phyloP scores from a whole-genome alignment of 2,113 vertebrate genomes.

The Pelecanus crispus region DNA sequence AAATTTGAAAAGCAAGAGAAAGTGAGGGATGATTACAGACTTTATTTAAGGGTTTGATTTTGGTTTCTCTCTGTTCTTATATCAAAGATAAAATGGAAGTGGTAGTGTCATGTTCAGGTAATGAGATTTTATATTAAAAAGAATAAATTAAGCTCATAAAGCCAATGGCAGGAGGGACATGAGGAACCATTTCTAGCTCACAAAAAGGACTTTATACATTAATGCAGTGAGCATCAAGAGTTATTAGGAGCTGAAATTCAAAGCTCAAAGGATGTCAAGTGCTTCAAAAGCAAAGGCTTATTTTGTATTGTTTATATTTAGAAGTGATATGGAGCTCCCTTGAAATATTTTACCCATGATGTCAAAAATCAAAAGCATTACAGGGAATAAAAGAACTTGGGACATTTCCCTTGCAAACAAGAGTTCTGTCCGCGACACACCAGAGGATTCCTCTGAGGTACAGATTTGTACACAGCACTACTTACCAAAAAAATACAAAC shows the following conservation, averaged over 20 bases:
- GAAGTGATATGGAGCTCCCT: slow-evolving; percentile 51
- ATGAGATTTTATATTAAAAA: slow-evolving; percentile 90
- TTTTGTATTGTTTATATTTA: slow-evolving; percentile 54
- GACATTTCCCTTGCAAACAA: slow-evolving; percentile 61
- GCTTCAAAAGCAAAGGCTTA: slow-evolving; percentile 57
- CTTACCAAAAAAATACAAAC: slow-evolving; percentile 48
- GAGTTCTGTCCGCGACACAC: slow-evolving; percentile 36
- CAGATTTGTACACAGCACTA: slow-evolving; percentile 40
- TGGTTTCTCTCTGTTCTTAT: slow-evolving; percentile 86
- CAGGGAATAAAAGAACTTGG: background rate
- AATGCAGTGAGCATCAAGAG: slow-evolving; percentile 50
- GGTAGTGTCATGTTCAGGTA: slow-evolving; percentile 81
- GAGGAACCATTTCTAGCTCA: slow-evolving; percentile 57
- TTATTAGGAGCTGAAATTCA: slow-evolving; percentile 58
- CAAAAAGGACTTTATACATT: slow-evolving; percentile 66
- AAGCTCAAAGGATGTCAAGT: slow-evolving; percentile 60
- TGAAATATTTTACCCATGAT: slow-evolving; percentile 60
- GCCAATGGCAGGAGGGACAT: slow-evolving; percentile 63
- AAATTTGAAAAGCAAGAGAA: slow-evolving; percentile 77
- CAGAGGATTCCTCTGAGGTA: slow-evolving; percentile 48
- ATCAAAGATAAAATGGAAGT: slow-evolving; percentile 82
- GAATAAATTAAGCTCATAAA: slow-evolving; percentile 85
- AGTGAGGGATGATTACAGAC: slow-evolving; percentile 76
- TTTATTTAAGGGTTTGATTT: slow-evolving; percentile 85
- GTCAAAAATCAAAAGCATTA: slow-evolving; percentile 66